Evolutionary conservation across 2,113 vertebrate species (phyloP), one percentile per base, ranked within the genome.

Genomic region (Gila orcuttii): DNA sequence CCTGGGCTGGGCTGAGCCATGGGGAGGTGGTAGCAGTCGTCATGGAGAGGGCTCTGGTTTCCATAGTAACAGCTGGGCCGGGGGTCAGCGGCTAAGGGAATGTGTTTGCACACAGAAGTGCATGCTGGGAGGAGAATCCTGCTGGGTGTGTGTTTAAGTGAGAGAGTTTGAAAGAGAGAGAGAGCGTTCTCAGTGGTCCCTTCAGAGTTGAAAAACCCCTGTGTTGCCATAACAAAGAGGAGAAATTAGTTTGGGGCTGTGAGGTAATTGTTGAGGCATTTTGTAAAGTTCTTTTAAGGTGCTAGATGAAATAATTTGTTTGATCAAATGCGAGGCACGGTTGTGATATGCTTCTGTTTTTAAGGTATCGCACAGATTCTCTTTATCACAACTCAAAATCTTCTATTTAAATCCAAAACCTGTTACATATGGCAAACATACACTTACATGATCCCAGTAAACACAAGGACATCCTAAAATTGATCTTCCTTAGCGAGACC

Each of bases 71-170:
- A 71, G 87, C 66, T 87, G 79, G 87, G 87, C 89, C 79, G 79
- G 85, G 89, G 89, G 89, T 90, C 89, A 90, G 83, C 33, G 52
- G 89, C 89, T 86, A 87, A 82, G 86, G 89, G 89, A 90, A 90
- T 88, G 89, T 90, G 89, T 90, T 90, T 90, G 85, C 87, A 87
- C 89, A 90, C 86, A 88, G 89, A 90, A 84, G 89, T 85, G 89
- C 89, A 90, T 88, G 89, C 89, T 90, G 89, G 89, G 89, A 90
- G 89, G 87, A 88, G 83, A 85, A 82, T 85, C 85, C 82, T 60
- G 74, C 87, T 90, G 89, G 75, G 79, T 83, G 83, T 82, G 88
- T 87, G 85, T 87, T 86, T 87, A 84, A 82, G 62, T 76, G 88
- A 78, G 77, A 31, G 71, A 81, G 88, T 85, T 42, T 57, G 66